Conservation (phyloP, 1,140 invertebrate species). For the Euura saliciscinereae region DNA sequence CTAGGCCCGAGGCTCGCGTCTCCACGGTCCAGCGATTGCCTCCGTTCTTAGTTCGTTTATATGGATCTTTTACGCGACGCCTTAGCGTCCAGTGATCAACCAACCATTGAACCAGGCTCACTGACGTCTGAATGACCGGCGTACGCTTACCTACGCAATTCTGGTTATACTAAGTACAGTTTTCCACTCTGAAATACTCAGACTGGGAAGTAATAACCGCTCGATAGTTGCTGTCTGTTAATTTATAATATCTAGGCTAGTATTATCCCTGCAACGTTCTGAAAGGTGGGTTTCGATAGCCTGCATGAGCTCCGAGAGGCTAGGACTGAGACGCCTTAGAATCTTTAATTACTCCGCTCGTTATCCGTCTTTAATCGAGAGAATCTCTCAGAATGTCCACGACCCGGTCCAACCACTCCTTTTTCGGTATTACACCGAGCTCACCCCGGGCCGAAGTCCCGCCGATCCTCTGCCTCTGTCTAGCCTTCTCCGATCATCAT, state of each 20-base stretch:
- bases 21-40: slow-evolving; percentile 25
- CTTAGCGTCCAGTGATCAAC: not conserved
- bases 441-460: not conserved
- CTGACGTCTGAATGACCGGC: not conserved
- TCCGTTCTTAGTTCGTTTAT: slow-evolving; percentile 7
- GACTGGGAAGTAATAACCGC: too few relatives aligned
- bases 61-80: not conserved
- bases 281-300: too few relatives aligned
- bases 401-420: not conserved
- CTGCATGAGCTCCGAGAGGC: not conserved
- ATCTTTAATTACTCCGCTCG: not conserved
- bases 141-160: not conserved
- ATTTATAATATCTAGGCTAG: not conserved
- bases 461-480: not conserved
- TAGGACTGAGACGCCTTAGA: not conserved
- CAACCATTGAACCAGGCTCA: not conserved
- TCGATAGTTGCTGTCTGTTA: not conserved
- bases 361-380: not conserved
- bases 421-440: not conserved
- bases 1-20: slow-evolving; percentile 22
- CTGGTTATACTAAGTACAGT: too few relatives aligned
- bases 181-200: too few relatives aligned
- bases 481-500: too few relatives aligned
- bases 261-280: not conserved
- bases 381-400: not conserved